Percentiles rank a stretch among this genome's conserved stretches.
Conservation (phyloP, 2,113 vertebrate species). For the Xiphorhynchus elegans region DNA sequence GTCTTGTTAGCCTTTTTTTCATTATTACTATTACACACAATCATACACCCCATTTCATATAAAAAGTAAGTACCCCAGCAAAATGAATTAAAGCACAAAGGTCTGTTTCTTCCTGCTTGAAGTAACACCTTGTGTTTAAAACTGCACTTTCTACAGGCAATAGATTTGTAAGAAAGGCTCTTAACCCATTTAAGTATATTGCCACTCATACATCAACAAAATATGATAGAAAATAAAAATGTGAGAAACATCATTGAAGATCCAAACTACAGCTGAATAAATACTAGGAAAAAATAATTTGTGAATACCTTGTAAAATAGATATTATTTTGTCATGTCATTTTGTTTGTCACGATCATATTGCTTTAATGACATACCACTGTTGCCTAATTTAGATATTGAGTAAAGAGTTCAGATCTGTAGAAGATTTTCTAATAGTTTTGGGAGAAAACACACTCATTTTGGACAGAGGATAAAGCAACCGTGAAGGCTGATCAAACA, state of each 20-base stretch:
- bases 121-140: neutral
- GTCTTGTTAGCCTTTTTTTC: conserved; percentile 52
- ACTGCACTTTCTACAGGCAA: neutral
- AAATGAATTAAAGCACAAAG: neutral
- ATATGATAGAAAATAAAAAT: neutral
- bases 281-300: neutral
- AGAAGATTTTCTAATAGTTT: neutral
- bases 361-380: neutral
- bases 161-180: neutral
- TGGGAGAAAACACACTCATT: neutral
- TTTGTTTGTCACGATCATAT: neutral
- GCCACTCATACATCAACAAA: neutral
- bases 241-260: neutral
- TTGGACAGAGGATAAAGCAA: neutral
- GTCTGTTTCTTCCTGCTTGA: neutral
- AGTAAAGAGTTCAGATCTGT: neutral
- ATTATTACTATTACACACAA: neutral
- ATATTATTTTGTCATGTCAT: neutral
- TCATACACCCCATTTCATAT: neutral
- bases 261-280: neutral
- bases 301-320: neutral
- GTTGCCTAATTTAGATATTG: neutral
- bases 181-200: neutral
- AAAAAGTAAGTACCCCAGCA: neutral
- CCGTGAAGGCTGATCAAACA: neutral